Percentiles rank a stretch among this genome's conserved stretches.
Evolutionary conservation across 1,140 invertebrate genomes (phyloP).

Genomic region (Anastatus disparis): DNA sequence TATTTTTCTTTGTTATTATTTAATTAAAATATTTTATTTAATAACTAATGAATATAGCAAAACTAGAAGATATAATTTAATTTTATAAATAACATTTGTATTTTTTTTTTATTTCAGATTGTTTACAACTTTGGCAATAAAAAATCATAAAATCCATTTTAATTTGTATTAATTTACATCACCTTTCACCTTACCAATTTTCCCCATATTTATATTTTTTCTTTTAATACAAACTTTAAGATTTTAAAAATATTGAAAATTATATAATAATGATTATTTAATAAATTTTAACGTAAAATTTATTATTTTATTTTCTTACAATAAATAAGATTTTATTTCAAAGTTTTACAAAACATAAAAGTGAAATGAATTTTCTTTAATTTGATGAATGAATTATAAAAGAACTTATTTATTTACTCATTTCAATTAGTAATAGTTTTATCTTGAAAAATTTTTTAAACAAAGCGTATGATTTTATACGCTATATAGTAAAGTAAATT

Average conservation of each 20-base stretch:
- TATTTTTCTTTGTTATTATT: conserved; percentile 9
- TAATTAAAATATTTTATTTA: background rate
- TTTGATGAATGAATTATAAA: too few relatives aligned
- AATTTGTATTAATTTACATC: background rate
- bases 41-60: background rate
- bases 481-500: too few relatives aligned
- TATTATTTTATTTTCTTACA: conserved; percentile 2
- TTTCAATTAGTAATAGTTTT: too few relatives aligned
- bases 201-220: background rate
- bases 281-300: conserved; percentile 2
- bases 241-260: background rate
- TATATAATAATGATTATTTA: conserved; percentile 2
- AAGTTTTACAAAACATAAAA: too few relatives aligned
- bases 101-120: conserved; percentile 35
- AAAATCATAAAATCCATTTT: conserved; percentile 21
- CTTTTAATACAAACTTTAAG: too few relatives aligned
- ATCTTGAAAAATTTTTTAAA: too few relatives aligned
- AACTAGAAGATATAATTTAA: background rate
- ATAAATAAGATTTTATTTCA: background rate
- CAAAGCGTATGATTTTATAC: too few relatives aligned
- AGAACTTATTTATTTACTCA: too few relatives aligned
- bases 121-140: conserved; percentile 30
- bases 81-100: background rate
- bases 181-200: background rate
- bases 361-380: too few relatives aligned